Evolutionary conservation across 1,140 invertebrate species (phyloP).

Genomic region (Eueides isabella): DNA sequence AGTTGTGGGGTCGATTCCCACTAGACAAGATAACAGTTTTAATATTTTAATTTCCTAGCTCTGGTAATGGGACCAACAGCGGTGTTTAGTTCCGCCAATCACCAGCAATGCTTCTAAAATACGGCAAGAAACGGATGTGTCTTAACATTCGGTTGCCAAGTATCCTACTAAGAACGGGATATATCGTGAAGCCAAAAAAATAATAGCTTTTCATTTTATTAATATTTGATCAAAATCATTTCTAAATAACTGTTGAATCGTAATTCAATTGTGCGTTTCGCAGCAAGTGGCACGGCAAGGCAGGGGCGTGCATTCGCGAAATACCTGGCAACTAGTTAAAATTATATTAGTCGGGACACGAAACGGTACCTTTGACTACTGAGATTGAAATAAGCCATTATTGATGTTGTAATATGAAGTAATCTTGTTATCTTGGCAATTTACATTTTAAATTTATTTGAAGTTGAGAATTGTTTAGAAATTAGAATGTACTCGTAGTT

Average conservation of each 20-base stretch:
- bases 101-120: no score
- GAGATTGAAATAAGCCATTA: constrained; percentile 32
- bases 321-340: constrained; percentile 24
- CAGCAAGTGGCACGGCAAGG: constrained; percentile 17
- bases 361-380: constrained; percentile 33
- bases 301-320: constrained; percentile 5
- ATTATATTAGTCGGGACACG: constrained; percentile 19
- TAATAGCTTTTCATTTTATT: no score
- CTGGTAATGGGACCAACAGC: no score
- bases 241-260: constrained; percentile 19
- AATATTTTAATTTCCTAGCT: no score
- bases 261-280: constrained; percentile 23
- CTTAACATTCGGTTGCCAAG: no score
- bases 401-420: constrained; percentile 30
- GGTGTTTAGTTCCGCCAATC: no score
- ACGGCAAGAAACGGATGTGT: no score
- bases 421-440: constrained; percentile 28
- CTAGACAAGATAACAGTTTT: no score
- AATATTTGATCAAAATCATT: constrained; percentile 9
- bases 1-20: no score
- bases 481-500: no score
- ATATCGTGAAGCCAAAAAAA: no score
- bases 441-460: constrained; percentile 28
- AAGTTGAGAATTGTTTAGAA: background rate
- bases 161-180: no score